Percentiles rank a stretch among this genome's conserved stretches.
phyloP scores from a whole-genome alignment of 2,888 invertebrate species.

The Plebejus anna region DNA sequence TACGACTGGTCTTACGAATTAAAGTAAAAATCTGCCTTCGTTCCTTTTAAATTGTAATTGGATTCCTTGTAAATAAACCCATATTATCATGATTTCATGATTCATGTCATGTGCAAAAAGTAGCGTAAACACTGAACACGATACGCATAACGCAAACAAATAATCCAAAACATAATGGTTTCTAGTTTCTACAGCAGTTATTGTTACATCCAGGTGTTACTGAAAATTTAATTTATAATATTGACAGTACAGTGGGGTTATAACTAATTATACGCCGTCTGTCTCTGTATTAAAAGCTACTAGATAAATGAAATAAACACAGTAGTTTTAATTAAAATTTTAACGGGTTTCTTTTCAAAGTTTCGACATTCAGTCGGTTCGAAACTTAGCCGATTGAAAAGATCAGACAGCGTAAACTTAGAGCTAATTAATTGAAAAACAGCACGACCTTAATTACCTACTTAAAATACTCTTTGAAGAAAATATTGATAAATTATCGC shows the following conservation, averaged over 20 bases:
- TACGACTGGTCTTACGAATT: neutral
- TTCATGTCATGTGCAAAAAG: neutral
- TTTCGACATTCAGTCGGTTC: neutral
- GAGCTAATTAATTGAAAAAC: conserved; percentile 6
- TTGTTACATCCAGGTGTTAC: neutral
- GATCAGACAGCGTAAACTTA: conserved; percentile 3
- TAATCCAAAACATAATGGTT: neutral
- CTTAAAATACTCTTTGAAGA: neutral
- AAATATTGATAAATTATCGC: neutral
- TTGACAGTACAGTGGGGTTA: neutral
- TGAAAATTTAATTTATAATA: neutral
- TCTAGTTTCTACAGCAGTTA: neutral
- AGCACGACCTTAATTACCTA: neutral
- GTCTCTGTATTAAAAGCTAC: neutral
- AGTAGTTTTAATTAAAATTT: neutral
- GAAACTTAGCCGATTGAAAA: neutral
- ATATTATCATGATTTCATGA: neutral
- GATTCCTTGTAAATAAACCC: neutral
- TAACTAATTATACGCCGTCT: neutral
- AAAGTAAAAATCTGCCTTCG: neutral
- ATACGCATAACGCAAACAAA: neutral
- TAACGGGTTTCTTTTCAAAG: conserved; percentile 8
- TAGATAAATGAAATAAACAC: neutral
- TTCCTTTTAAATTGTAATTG: neutral
- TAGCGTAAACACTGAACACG: neutral